These are phyloP conservation scores for Stramonita haemastoma DNA, from an alignment of 2,888 invertebrate species.

Conservation along the genomic window DNA sequence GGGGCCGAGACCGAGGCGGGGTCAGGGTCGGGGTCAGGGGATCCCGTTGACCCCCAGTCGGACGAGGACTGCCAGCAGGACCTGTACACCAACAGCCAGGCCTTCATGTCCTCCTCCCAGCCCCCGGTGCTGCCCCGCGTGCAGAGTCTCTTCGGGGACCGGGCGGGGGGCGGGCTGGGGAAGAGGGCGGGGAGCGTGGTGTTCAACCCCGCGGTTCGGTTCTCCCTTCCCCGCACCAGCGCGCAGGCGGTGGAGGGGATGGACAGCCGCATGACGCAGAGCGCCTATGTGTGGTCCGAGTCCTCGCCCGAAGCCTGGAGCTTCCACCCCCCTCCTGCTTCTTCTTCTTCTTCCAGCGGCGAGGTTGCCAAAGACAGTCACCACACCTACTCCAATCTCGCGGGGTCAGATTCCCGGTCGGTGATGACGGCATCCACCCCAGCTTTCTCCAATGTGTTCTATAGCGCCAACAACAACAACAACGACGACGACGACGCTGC, in stretches of 20 bases:
- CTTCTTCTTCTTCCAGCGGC: background rate
- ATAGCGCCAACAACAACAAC: background rate
- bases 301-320: background rate
- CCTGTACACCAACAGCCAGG: constrained; percentile 38
- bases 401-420: background rate
- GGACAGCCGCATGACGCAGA: constrained; percentile 24
- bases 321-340: too few species aligned
- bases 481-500: background rate
- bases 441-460: constrained; percentile 6
- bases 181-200: background rate
- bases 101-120: constrained; percentile 47
- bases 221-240: constrained; percentile 3
- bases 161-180: background rate
- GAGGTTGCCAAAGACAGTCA: background rate
- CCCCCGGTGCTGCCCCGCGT: constrained; percentile 43
- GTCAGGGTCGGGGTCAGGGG: background rate
- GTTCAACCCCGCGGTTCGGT: background rate
- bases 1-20: background rate
- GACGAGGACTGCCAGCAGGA: constrained; percentile 33
- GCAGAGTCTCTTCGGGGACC: constrained; percentile 23
- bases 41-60: background rate
- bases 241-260: background rate
- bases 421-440: background rate
- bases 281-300: constrained; percentile 26
- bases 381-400: background rate